Evolutionary conservation across 2,113 vertebrate species (phyloP).

Genomic region (Pachycephala philippinensis): DNA sequence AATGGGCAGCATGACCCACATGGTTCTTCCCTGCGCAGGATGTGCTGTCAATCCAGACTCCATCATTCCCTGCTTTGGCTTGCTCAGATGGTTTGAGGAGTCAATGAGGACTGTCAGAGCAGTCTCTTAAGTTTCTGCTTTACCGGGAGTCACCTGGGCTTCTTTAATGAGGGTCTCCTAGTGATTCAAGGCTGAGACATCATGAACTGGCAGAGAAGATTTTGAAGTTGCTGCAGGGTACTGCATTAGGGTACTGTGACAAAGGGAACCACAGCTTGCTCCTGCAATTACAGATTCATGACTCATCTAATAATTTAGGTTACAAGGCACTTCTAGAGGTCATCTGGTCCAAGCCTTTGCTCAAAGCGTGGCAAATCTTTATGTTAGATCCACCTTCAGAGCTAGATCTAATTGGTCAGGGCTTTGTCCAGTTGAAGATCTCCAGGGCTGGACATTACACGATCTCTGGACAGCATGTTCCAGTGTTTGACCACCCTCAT

Average conservation of each 20-base stretch:
- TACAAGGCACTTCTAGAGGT: background rate
- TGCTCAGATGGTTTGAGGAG: background rate
- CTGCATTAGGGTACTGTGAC: background rate
- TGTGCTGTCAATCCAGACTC: background rate
- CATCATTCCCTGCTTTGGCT: background rate
- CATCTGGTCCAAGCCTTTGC: background rate
- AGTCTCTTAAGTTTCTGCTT: background rate
- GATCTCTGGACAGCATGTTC: constrained; percentile 20
- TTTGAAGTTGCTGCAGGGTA: background rate
- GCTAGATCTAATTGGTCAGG: background rate
- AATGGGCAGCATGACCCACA: background rate
- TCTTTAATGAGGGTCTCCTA: background rate
- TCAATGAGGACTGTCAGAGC: background rate
- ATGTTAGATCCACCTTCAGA: background rate
- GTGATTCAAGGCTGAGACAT: background rate
- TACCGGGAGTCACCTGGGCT: background rate
- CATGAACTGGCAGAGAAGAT: background rate
- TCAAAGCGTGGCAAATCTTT: background rate
- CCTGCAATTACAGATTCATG: background rate
- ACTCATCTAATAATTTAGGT: background rate
- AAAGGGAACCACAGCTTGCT: background rate
- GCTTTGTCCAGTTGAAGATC: background rate
- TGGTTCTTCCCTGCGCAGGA: background rate
- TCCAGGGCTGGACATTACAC: background rate
- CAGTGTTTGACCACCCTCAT: background rate